Evolutionary conservation across 2,888 invertebrate genomes (phyloP).

Genomic region (Hylaea fasciaria): DNA sequence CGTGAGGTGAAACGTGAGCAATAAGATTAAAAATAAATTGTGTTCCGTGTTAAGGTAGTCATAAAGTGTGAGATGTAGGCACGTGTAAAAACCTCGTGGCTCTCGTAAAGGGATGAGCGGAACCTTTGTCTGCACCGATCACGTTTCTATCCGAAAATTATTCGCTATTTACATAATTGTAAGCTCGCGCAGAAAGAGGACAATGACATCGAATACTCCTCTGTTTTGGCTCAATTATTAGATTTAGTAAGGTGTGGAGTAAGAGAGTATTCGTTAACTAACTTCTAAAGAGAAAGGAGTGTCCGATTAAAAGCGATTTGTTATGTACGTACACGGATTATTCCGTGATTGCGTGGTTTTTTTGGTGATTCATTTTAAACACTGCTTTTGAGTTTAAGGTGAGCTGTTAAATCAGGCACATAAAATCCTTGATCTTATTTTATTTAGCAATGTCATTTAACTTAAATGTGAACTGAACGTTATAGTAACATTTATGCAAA

Average conservation of each 20-base stretch:
- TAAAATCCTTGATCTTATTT: too few relatives aligned
- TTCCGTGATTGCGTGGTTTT: too few relatives aligned
- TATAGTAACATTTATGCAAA: too few relatives aligned
- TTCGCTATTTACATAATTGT: constrained; percentile 32
- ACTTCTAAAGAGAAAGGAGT: too few relatives aligned
- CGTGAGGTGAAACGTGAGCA: constrained; percentile 81
- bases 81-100: constrained; percentile 39
- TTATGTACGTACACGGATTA: too few relatives aligned
- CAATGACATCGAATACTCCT: constrained; percentile 9
- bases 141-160: constrained; percentile 32
- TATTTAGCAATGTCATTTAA: too few relatives aligned
- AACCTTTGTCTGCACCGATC: constrained; percentile 41
- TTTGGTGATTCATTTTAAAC: too few relatives aligned
- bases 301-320: too few relatives aligned
- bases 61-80: constrained; percentile 56
- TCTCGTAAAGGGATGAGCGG: constrained; percentile 42
- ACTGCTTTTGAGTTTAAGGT: too few relatives aligned
- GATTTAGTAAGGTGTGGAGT: not conserved
- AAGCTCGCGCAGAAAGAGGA: constrained; percentile 8
- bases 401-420: too few relatives aligned
- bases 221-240: constrained; percentile 2
- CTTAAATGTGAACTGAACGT: too few relatives aligned
- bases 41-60: constrained; percentile 65
- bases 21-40: constrained; percentile 82
- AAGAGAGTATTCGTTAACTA: too few relatives aligned